Conservation (phyloP, 1,140 invertebrate genomes). For the Drosophila kanapiae region DNA sequence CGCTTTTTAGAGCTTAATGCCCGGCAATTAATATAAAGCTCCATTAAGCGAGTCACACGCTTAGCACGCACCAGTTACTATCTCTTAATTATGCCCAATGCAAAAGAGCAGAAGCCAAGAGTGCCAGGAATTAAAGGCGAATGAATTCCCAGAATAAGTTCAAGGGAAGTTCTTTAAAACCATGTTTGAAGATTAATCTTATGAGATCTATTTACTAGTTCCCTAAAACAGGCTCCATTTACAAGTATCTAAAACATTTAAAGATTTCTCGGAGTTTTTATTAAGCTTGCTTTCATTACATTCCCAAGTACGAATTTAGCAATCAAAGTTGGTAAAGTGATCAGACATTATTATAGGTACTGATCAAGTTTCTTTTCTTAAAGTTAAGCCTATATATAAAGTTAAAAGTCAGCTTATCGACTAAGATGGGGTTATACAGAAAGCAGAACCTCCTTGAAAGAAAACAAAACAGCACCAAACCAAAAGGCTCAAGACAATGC, state of each 20-base stretch:
- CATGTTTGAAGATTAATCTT: background rate
- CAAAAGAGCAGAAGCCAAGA: slow-evolving; percentile 15
- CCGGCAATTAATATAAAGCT: slow-evolving; percentile 47
- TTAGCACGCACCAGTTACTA: slow-evolving; percentile 37
- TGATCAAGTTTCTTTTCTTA: too few species aligned
- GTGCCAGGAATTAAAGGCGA: background rate
- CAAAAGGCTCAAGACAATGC: background rate
- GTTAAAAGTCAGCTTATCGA: too few species aligned
- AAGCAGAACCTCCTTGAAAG: background rate
- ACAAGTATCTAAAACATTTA: too few species aligned
- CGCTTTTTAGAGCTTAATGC: slow-evolving; percentile 40
- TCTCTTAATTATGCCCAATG: slow-evolving; percentile 49
- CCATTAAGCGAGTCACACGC: slow-evolving; percentile 29
- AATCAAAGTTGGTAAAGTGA: too few species aligned
- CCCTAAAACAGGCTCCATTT: too few species aligned
- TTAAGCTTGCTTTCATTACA: too few species aligned
- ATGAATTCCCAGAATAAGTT: background rate
- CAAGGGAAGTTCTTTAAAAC: background rate
- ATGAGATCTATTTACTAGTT: too few species aligned
- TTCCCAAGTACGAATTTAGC: too few species aligned
- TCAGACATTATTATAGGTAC: too few species aligned
- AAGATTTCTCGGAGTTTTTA: too few species aligned
- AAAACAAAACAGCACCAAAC: background rate
- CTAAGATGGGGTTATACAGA: background rate
- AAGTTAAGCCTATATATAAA: too few species aligned